Conservation (phyloP, 2,113 vertebrate species). For the Ondatra zibethicus region DNA sequence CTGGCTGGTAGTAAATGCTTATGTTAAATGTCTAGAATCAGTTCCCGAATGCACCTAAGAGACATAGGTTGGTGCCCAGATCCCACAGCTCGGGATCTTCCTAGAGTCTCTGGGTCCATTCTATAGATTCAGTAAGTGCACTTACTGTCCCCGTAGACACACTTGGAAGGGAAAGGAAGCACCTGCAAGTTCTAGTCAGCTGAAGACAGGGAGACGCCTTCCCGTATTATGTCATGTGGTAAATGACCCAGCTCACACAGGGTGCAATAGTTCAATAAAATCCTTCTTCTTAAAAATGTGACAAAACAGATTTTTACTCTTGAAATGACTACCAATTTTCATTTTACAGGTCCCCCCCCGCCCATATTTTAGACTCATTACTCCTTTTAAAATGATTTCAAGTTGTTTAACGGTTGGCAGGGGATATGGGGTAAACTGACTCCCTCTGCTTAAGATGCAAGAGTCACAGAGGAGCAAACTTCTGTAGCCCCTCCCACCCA, state of each 20-base stretch:
- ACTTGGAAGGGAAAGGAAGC: background rate
- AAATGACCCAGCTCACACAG: background rate
- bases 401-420: background rate
- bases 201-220: background rate
- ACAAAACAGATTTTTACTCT: background rate
- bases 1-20: too few species aligned
- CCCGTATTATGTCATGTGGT: background rate
- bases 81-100: background rate
- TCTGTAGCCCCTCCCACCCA: background rate
- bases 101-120: background rate
- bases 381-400: background rate
- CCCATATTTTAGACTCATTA: background rate
- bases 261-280: background rate
- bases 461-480: too few species aligned
- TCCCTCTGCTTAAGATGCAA: background rate
- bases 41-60: background rate
- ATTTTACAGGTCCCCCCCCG: constrained; percentile 27
- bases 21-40: background rate
- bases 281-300: background rate
- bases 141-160: background rate
- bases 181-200: background rate
- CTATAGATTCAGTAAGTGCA: background rate
- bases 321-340: constrained; percentile 12
- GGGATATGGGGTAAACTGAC: background rate
- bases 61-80: background rate